Base-by-base conservation (phyloP, 2,113 vertebrate genomes). In the Cyrtonyx montezumae region DNA sequence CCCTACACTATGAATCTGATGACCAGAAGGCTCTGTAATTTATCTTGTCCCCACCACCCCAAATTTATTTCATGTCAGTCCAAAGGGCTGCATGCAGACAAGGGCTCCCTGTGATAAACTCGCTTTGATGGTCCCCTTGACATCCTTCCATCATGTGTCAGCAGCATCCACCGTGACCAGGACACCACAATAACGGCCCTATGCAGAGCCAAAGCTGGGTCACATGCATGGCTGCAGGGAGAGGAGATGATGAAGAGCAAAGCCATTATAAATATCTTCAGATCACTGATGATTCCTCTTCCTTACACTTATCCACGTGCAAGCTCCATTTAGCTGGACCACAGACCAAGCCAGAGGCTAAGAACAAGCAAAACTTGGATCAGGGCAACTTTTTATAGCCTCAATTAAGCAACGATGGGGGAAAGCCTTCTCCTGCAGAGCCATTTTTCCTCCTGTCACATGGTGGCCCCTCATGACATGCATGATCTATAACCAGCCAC, bases 111-210 rank as follows among this genome's bases (percentile, higher is more conserved):
- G 94, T 96, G 75, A 49, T 19, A 8, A 36, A 6, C 17, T 12
- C 17, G 66, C 96, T 97, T 95, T 97, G 93, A 96, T 89, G 96
- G 79, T 14, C 5, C n/a, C 66, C 45, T 36, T 26, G 56, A 75
- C 93, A 85, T 92, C 87, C 71, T 46, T 73, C 82, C 19, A 36
- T 88, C 91, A 45, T 13, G 62, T 83, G 83, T 84, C 77, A 46
- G 75, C 79, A 89, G 90, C 89, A 84, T 13, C 59, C 69, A 23
- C 92, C 51, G 12, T 96, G 96, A 96, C 96, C 75, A 23, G 79
- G 84, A 78, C 79, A 51, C 87, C 14, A 87, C 93, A 94, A 92
- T 69, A 59, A 87, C 36, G 55, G 53, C 85, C 87, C 88, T 96
- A 51, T 91, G 40, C 45, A n/a, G 68, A 3, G 6, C 70, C 58